These are phyloP conservation scores for Lacerta bilineata DNA, from an alignment of 2,797 vertebrate genomes.

Conservation along the genomic window DNA sequence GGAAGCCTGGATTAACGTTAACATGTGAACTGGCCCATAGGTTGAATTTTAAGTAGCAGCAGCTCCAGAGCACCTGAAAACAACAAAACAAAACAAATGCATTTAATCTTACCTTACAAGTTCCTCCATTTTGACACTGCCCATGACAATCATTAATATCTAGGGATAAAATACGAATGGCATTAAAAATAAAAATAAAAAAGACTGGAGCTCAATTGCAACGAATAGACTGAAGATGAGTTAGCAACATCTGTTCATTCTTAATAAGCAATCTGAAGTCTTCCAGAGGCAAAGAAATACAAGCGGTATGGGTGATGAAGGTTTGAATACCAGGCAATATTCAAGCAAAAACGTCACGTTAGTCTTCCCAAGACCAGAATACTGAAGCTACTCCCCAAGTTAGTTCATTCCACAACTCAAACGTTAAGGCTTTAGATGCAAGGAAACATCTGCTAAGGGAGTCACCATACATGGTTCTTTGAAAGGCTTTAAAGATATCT, in stretches of 20 bases:
- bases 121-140: slow-evolving; percentile 93
- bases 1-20: no score
- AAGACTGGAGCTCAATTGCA: not conserved
- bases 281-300: slow-evolving; percentile 24
- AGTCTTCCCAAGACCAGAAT: slow-evolving; percentile 20
- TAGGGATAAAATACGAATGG: slow-evolving; percentile 71
- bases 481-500: slow-evolving; percentile 5
- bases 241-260: not conserved
- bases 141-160: slow-evolving; percentile 89
- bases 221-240: not conserved
- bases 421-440: slow-evolving; percentile 52
- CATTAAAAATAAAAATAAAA: slow-evolving; percentile 48
- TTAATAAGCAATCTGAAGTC: slow-evolving; percentile 9
- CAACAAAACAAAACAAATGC: not conserved
- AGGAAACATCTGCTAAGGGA: slow-evolving; percentile 30
- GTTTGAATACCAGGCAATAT: slow-evolving; percentile 16
- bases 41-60: not conserved
- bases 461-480: not conserved
- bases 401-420: slow-evolving; percentile 39
- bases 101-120: slow-evolving; percentile 87
- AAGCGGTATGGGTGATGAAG: not conserved
- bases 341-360: not conserved
- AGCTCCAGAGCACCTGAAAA: not conserved
- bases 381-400: slow-evolving; percentile 9
- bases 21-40: no score